Conservation (phyloP, 2,888 invertebrate species). For the Drosophila pseudotakahashii region DNA sequence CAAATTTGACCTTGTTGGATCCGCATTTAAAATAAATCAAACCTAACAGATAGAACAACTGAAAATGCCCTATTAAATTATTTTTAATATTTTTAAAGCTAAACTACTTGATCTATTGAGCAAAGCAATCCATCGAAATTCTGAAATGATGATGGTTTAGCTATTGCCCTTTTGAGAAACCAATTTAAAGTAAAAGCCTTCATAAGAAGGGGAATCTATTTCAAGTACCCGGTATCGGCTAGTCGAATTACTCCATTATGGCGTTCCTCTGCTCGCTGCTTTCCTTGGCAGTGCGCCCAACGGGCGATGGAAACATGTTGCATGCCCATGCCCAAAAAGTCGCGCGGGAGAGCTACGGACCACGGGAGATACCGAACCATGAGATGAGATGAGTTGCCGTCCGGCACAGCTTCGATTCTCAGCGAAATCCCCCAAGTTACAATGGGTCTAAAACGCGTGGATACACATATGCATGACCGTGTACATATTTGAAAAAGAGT, state of each 20-base stretch:
- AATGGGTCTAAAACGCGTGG: slow-evolving; percentile 51
- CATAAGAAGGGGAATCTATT: not conserved
- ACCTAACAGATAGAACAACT: not conserved
- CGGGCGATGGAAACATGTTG: slow-evolving; percentile 66
- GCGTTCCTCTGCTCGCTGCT: slow-evolving; percentile 58
- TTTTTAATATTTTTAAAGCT: not conserved
- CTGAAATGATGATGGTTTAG: not conserved
- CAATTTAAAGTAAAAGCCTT: not conserved
- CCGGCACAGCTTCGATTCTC: slow-evolving; percentile 54
- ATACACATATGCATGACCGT: slow-evolving; percentile 42
- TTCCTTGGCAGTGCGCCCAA: slow-evolving; percentile 72
- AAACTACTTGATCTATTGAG: not conserved
- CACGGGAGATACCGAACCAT: slow-evolving; percentile 25
- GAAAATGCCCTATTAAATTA: too few relatives aligned
- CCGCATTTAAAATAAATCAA: not conserved
- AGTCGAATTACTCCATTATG: slow-evolving; percentile 34
- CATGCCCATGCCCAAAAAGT: slow-evolving; percentile 40
- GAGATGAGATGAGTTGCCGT: slow-evolving; percentile 28
- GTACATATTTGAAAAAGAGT: slow-evolving; percentile 27
- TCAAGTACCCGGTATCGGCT: slow-evolving; percentile 36
- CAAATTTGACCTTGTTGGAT: slow-evolving; percentile 1
- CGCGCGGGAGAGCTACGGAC: slow-evolving; percentile 60
- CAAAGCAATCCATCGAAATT: not conserved
- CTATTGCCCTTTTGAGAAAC: not conserved
- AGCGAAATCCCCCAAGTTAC: slow-evolving; percentile 65